These are phyloP conservation scores for Eidolon dupreanum DNA, from an alignment of 2,797 vertebrate genomes.

Conservation along the genomic window DNA sequence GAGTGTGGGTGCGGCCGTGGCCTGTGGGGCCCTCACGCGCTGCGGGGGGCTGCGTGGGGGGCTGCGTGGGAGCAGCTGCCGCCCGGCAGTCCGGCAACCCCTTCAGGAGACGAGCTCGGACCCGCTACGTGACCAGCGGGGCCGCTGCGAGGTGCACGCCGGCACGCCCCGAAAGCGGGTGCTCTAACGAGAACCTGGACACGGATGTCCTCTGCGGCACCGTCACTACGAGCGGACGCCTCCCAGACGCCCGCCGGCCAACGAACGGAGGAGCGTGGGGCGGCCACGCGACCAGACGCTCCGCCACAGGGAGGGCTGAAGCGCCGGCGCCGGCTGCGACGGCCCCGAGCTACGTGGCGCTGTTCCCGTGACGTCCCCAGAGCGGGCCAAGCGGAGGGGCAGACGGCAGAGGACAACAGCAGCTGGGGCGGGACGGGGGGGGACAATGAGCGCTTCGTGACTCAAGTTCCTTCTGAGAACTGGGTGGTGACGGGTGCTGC, in stretches of 20 bases:
- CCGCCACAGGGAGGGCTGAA: not conserved
- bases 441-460: too few species aligned
- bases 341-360: not conserved
- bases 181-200: not conserved
- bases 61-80: too few species aligned
- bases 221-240: too few species aligned
- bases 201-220: not conserved
- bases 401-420: not conserved
- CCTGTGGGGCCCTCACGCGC: not conserved
- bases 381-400: not conserved
- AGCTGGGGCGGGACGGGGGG: fast-evolving
- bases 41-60: not conserved
- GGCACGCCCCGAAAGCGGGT: not conserved
- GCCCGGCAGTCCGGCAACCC: not conserved
- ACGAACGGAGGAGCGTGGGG: too few species aligned
- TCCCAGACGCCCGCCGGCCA: too few species aligned
- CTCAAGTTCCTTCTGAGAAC: not conserved
- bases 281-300: too few species aligned
- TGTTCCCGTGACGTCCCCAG: not conserved
- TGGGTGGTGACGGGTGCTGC: not conserved
- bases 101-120: not conserved
- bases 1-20: not conserved
- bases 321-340: not conserved
- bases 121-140: not conserved
- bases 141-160: not conserved